Percentiles rank a stretch among this genome's conserved stretches.
Conservation (phyloP, 2,888 invertebrate genomes). For the Eurois occulta region DNA sequence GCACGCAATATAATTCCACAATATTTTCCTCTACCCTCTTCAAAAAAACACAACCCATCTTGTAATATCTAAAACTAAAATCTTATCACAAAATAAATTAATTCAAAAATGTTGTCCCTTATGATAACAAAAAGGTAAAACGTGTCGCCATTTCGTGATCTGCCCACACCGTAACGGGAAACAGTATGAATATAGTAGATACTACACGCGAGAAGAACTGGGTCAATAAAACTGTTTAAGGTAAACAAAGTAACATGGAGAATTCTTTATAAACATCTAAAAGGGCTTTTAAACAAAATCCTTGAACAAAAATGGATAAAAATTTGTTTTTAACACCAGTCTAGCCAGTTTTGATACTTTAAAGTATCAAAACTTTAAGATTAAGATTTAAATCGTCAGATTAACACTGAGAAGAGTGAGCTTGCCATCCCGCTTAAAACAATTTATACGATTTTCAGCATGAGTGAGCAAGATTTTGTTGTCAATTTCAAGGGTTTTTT, state of each 20-base stretch:
- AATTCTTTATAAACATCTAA: conserved; percentile 20
- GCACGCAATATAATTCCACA: not conserved
- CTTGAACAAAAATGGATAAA: conserved; percentile 30
- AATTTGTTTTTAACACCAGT: conserved; percentile 28
- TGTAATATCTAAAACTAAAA: not conserved
- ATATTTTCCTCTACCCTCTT: not conserved
- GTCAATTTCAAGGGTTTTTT: no score
- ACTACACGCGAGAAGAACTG: not conserved
- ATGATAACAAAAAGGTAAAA: not conserved
- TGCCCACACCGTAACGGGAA: conserved; percentile 55
- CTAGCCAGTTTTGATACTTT: not conserved
- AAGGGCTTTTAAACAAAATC: conserved; percentile 25
- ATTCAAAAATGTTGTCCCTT: conserved; percentile 3
- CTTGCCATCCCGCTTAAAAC: not conserved
- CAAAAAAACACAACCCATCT: not conserved
- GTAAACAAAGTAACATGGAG: conserved; percentile 24
- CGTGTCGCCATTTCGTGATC: conserved; percentile 30
- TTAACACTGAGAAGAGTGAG: not conserved
- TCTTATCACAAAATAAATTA: not conserved
- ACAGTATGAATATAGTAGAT: not conserved
- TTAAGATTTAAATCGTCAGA: not conserved
- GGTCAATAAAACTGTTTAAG: conserved; percentile 39
- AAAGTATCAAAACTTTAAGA: conserved; percentile 17
- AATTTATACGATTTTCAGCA: not conserved
- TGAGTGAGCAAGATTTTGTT: not conserved